Base-by-base conservation (phyloP, 2,797 vertebrate species). In the Pangasius mekongensis region DNA sequence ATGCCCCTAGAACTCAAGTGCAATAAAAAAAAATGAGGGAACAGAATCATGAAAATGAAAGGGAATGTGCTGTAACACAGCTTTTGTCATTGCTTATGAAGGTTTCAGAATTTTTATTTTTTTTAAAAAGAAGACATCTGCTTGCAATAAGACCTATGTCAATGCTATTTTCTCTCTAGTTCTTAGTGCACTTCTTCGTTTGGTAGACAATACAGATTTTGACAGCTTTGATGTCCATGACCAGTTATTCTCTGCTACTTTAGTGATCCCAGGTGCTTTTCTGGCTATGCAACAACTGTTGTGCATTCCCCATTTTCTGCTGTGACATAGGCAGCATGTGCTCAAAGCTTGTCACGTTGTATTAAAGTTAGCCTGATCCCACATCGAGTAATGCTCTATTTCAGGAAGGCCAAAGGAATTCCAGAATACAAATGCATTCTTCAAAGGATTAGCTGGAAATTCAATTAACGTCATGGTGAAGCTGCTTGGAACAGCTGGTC, bases 401-500 rank as follows among this genome's bases (percentile, higher is more conserved):
- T 97, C 95, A 93, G 95, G 93, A 95, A 92, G 93, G 93, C 93
- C 91, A 33, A 92, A 94, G 93, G 89, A 95, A 96, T 96, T 95
- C 93, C 92, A 90, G 91, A 90, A 94, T 96, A 95, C 92, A 94
- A 95, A 95, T 92, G 91, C 92, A 94, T 92, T 97, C 95, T 96
- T 95, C 82, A 93, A 93, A 95, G 94, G 94, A 96, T 96, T 96
- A 94, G 93, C 90, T 94, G 94, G 92, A 96, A 95, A 96, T 95
- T 94, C 89, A 91, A 94, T 94, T 96, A 90, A 94, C 94, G 94
- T 95, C 93, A 91, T 92, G 91, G 93, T 91, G 93, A 93, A 94
- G 92, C 94, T 91, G 93, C 91, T 90, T 66, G 86, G 92, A 95
- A 93, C 95, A 97, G 95, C 96, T 97, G 95, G 89, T 95, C 90